Percentiles rank a stretch among this genome's conserved stretches.
These are phyloP conservation scores for Sebastes cheni DNA, from an alignment of 2,797 vertebrate species.

Conservation along the genomic window DNA sequence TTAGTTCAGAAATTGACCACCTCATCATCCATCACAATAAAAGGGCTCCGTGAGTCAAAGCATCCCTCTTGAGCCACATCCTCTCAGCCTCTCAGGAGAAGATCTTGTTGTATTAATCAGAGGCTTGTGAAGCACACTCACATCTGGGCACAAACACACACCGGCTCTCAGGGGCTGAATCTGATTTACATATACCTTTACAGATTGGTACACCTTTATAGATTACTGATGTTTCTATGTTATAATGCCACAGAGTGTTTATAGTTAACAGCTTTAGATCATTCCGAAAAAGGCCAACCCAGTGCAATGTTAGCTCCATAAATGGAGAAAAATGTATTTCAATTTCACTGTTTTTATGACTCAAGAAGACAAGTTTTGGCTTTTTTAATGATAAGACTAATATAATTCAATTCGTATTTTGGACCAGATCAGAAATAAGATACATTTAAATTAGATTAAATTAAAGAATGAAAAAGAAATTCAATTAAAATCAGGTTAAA, in stretches of 20 bases:
- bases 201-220: neutral
- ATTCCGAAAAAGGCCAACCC: neutral
- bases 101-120: constrained; percentile 55
- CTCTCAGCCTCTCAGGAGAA: constrained; percentile 52
- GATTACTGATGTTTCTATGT: neutral
- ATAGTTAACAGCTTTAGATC: neutral
- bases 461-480: neutral
- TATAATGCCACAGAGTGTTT: neutral
- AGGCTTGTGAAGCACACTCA: constrained; percentile 40
- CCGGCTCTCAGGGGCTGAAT: neutral
- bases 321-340: neutral
- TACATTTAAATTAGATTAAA: neutral
- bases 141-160: constrained; percentile 21
- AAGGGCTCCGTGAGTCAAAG: constrained; percentile 66
- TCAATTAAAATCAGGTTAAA: neutral
- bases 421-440: no score
- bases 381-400: neutral
- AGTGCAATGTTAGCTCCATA: neutral
- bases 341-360: neutral
- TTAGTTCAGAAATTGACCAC: constrained; percentile 55
- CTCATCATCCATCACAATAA: constrained; percentile 64
- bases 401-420: no score
- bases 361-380: neutral
- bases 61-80: constrained; percentile 61
- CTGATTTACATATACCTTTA: neutral